A percentile compares a stretch with the other conserved stretches of the same genome.
phyloP scores from a whole-genome alignment of 2,797 vertebrate species.

The Anguilla obscura region DNA sequence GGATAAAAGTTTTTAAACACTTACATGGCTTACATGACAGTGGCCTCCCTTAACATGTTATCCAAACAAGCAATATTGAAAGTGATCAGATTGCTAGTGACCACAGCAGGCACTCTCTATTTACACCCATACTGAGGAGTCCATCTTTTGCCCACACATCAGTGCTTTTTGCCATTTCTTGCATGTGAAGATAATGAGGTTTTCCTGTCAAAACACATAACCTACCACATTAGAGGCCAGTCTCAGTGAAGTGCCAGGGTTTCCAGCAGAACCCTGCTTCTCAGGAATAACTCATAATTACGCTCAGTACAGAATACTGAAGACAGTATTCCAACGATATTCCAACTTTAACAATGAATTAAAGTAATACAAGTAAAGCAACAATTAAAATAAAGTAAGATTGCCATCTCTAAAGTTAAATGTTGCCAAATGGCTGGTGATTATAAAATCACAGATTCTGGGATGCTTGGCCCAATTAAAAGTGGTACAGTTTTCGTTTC shows the following conservation, averaged over 20 bases:
- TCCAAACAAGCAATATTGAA: slow-evolving; percentile 54
- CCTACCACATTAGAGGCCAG: slow-evolving; percentile 40
- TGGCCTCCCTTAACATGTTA: slow-evolving; percentile 53
- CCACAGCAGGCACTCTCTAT: slow-evolving; percentile 54
- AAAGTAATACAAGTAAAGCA: slow-evolving; percentile 29
- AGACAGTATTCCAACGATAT: slow-evolving; percentile 36
- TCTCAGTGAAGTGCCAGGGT: slow-evolving; percentile 43
- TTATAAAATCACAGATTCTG: slow-evolving; percentile 19
- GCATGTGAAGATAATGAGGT: slow-evolving; percentile 52
- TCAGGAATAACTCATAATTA: slow-evolving; percentile 29
- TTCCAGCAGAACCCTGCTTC: slow-evolving; percentile 34
- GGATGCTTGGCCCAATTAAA: background rate
- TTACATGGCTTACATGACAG: background rate
- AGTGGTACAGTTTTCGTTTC: background rate
- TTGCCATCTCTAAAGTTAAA: slow-evolving; percentile 39
- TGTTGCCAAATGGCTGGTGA: slow-evolving; percentile 39
- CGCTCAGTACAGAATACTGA: slow-evolving; percentile 33
- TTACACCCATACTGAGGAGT: slow-evolving; percentile 54
- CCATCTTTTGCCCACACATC: slow-evolving; percentile 58
- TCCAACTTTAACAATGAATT: slow-evolving; percentile 24
- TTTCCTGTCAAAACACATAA: slow-evolving; percentile 59
- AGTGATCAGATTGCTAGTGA: slow-evolving; percentile 55
- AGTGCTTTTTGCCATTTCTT: slow-evolving; percentile 51
- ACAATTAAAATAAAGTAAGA: slow-evolving; percentile 26
- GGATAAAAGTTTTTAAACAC: background rate